phyloP scores from a whole-genome alignment of 2,888 invertebrate species.

The Sinhomidia bicolor region DNA sequence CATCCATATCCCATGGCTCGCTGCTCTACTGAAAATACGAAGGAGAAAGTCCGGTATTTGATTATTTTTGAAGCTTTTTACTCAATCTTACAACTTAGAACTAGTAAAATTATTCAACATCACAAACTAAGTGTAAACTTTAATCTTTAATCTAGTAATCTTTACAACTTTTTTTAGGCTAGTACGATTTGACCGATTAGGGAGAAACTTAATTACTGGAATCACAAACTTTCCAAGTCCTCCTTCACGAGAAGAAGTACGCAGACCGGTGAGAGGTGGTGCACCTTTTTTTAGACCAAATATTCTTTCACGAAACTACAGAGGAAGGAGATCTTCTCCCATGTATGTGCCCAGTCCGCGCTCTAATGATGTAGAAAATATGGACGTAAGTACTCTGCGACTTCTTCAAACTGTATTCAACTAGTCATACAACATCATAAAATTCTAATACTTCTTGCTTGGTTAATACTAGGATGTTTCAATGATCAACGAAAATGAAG shows the following conservation, averaged over 20 bases:
- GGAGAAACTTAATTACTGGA: slow-evolving; percentile 91
- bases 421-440: too few relatives aligned
- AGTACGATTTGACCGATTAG: slow-evolving; percentile 91
- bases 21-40: slow-evolving; percentile 88
- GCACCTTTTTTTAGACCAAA: slow-evolving; percentile 71
- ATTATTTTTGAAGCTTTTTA: too few relatives aligned
- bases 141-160: too few relatives aligned
- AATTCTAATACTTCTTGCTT: background rate
- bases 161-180: slow-evolving; percentile 86
- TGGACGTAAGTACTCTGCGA: slow-evolving; percentile 40
- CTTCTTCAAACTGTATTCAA: too few relatives aligned
- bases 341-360: background rate
- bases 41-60: slow-evolving; percentile 90
- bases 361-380: slow-evolving; percentile 15
- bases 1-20: slow-evolving; percentile 87
- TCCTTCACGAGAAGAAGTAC: slow-evolving; percentile 55
- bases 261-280: slow-evolving; percentile 15
- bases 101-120: too few relatives aligned
- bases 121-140: too few relatives aligned
- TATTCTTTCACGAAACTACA: slow-evolving; percentile 68
- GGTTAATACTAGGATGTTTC: slow-evolving; percentile 18
- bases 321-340: background rate
- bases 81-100: too few relatives aligned
- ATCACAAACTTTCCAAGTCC: slow-evolving; percentile 86
- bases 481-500: slow-evolving; percentile 60